Percentiles rank a stretch among this genome's conserved stretches.
phyloP scores from a whole-genome alignment of 2,797 vertebrate species.

The Mormyrops boulengeri region DNA sequence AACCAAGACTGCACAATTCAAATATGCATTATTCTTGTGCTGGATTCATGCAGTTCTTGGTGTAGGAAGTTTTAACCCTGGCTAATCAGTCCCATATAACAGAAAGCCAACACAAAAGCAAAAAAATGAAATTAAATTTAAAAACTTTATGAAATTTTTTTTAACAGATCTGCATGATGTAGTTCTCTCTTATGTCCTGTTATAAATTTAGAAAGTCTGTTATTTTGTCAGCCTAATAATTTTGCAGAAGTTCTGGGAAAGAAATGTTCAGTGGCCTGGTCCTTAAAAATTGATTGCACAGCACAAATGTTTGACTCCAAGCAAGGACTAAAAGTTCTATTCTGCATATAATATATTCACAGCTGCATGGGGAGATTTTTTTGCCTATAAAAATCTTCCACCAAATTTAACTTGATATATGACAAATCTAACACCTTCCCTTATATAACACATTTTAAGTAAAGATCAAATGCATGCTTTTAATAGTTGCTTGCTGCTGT shows the following conservation, averaged over 20 bases:
- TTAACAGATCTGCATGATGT: background rate
- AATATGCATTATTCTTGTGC: background rate
- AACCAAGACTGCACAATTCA: background rate
- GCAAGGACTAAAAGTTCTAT: background rate
- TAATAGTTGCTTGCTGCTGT: background rate
- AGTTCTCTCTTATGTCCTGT: background rate
- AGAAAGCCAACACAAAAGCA: background rate
- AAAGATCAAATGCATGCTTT: background rate
- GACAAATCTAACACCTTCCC: background rate
- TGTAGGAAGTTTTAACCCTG: background rate
- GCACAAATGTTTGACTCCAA: constrained; percentile 11
- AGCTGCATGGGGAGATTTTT: background rate
- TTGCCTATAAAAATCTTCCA: background rate
- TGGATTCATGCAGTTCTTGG: background rate
- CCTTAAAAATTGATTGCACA: background rate
- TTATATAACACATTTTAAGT: background rate
- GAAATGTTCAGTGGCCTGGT: background rate
- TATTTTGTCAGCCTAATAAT: background rate
- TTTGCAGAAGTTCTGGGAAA: background rate
- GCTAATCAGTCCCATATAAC: background rate
- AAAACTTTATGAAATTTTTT: background rate
- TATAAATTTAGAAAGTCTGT: background rate
- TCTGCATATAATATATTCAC: background rate
- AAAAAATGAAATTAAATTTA: background rate
- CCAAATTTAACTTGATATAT: background rate